Conservation (phyloP, 2,113 vertebrate genomes). For the Turdus rufiventris region DNA sequence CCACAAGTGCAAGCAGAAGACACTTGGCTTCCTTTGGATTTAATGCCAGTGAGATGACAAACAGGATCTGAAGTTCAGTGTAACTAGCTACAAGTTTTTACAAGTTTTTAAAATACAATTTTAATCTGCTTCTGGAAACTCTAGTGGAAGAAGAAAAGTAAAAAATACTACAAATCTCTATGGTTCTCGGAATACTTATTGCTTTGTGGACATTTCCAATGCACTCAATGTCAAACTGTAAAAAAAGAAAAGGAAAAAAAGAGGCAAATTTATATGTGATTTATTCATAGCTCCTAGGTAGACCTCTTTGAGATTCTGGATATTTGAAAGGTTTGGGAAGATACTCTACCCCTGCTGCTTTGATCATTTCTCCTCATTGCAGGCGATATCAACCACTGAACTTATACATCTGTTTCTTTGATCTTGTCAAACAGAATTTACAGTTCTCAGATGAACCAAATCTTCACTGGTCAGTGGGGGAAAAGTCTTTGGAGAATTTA, state of each 20-base stretch:
- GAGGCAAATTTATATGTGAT: slow-evolving; percentile 69
- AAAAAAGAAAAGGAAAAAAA: slow-evolving; percentile 39
- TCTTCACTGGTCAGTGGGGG: slow-evolving; percentile 70
- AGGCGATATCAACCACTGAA: slow-evolving; percentile 58
- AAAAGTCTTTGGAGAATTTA: slow-evolving; percentile 67
- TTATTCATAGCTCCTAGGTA: slow-evolving; percentile 73
- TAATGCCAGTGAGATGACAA: slow-evolving; percentile 4
- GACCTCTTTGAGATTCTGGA: slow-evolving; percentile 68
- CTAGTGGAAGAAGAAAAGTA: slow-evolving; percentile 16
- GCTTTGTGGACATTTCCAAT: slow-evolving; percentile 60
- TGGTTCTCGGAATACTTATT: slow-evolving; percentile 59
- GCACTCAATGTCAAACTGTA: slow-evolving; percentile 44
- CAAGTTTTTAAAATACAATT: slow-evolving; percentile 29
- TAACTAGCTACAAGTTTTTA: background rate
- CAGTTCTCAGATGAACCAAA: slow-evolving; percentile 74
- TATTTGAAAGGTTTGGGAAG: slow-evolving; percentile 73
- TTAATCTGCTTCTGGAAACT: slow-evolving; percentile 48
- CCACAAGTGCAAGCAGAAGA: background rate
- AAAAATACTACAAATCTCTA: slow-evolving; percentile 34
- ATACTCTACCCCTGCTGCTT: slow-evolving; percentile 62
- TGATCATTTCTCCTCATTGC: slow-evolving; percentile 71
- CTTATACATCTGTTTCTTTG: slow-evolving; percentile 73
- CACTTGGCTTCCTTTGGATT: background rate
- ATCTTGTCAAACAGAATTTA: slow-evolving; percentile 80
- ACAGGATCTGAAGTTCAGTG: slow-evolving; percentile 7